Base-by-base conservation (phyloP, 2,888 invertebrate species). In the Syrista parreyssii region DNA sequence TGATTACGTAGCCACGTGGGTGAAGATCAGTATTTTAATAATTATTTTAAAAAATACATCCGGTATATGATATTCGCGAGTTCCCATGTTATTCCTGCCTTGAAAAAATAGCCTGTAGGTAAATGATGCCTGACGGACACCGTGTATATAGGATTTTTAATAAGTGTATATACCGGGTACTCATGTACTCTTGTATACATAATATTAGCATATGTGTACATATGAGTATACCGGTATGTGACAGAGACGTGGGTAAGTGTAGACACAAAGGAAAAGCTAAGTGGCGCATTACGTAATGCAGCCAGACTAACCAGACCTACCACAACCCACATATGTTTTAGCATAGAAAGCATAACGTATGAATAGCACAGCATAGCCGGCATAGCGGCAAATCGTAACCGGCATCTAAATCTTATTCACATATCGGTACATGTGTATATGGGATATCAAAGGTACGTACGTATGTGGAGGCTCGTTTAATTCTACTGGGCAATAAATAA, bases 261-360 rank as follows among this genome's bases (percentile, higher is more conserved):
- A 68, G 75, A 71, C 73, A 79, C 79, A 82, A 81, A 80, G 80
- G 79, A 79, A 82, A 80, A 78, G 77, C 78, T 73, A 74, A 35
- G 78, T 73, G 76, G 40, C 55, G 33, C 32, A 74, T 81, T 82
- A 76, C 32, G 75, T 81, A 80, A 79, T 76, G 79, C 79, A 81
- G 80, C 76, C 74, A 71, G 74, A 75, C 78, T 80, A 77, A 77
- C 77, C 78, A 79, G 83, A 84, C 84, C 83, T 84, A 83, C 84
- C 84, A 79, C 84, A 85, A 84, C 83, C 84, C 82, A 84, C 84
- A 79, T 84, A 75, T 77, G 69, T 68, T 68, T 68, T 68, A n/a
- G 69, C 69, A 68, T 68, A 68, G 69, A 68, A 15, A 68, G 69
- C 69, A 68, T 68, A n/a, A 30, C 69, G 36, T 36, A 36, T 4